Evolutionary conservation across 1,140 invertebrate species (phyloP).

Genomic region (Lerema accius): DNA sequence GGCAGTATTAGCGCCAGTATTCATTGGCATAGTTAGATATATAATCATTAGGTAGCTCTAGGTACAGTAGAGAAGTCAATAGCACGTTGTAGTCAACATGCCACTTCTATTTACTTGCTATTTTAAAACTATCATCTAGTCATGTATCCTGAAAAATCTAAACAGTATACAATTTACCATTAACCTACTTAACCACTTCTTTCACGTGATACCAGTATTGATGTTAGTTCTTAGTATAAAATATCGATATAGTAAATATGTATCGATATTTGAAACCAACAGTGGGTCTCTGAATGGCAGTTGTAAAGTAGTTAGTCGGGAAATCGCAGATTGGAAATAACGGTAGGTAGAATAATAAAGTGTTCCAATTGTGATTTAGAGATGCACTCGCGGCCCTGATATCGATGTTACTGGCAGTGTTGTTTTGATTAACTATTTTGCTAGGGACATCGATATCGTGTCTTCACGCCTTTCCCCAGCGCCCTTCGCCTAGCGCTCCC

Average conservation of each 20-base stretch:
- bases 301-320: constrained; percentile 38
- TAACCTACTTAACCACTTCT: constrained; percentile 12
- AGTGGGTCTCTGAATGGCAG: constrained; percentile 49
- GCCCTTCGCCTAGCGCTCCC: constrained; percentile 73
- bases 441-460: constrained; percentile 42
- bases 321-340: constrained; percentile 21
- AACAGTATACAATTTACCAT: constrained; percentile 46
- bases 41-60: constrained; percentile 43
- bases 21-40: constrained; percentile 45
- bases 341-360: constrained; percentile 37
- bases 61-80: constrained; percentile 34
- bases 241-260: constrained; percentile 41
- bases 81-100: constrained; percentile 39
- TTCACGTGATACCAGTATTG: constrained; percentile 36
- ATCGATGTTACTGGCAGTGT: constrained; percentile 47
- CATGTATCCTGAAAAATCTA: constrained; percentile 35
- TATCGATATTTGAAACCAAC: constrained; percentile 49
- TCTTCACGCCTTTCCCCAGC: constrained; percentile 63
- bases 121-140: constrained; percentile 38
- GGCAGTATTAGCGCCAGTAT: constrained; percentile 70
- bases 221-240: constrained; percentile 40
- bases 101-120: constrained; percentile 47
- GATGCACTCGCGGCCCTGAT: constrained; percentile 45
- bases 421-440: constrained; percentile 37
- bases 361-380: constrained; percentile 47